A percentile compares a stretch with the other conserved stretches of the same genome.
Conservation (phyloP, 2,113 vertebrate genomes). For the Phalacrocorax brasilianus region DNA sequence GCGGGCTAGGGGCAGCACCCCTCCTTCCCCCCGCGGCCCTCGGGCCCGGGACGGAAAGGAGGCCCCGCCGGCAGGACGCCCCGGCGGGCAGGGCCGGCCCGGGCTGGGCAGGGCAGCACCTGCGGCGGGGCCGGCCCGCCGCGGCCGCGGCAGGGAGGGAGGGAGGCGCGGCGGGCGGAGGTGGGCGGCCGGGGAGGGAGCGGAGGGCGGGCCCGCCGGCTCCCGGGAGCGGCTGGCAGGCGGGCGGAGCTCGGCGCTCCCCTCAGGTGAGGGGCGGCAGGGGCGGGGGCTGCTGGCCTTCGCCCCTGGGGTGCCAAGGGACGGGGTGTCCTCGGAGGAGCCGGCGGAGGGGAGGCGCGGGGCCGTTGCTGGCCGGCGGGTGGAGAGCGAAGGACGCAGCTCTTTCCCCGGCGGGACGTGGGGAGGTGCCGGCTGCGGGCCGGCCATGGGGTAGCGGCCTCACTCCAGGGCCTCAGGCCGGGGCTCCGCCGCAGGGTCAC, state of each 20-base stretch:
- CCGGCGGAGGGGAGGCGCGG: not conserved
- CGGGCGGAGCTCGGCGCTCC: no score
- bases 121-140: no score
- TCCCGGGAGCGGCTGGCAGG: no score
- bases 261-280: not conserved
- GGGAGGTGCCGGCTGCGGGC: not conserved
- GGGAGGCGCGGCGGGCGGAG: no score
- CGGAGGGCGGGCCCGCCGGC: no score
- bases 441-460: not conserved
- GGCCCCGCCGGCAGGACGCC: no score
- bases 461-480: not conserved
- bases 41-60: rapidly evolving
- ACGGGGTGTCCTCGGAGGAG: no score
- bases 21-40: rapidly evolving
- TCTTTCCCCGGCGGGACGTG: not conserved
- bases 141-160: no score
- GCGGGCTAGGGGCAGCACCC: not conserved
- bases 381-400: not conserved
- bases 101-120: not conserved
- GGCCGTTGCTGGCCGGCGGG: not conserved
- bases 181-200: no score
- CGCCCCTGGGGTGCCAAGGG: not conserved
- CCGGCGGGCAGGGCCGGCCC: not conserved
- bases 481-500: no score
- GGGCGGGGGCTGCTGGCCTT: not conserved